Base-by-base conservation (phyloP, 1,140 invertebrate genomes). In the Eumeta japonica region DNA sequence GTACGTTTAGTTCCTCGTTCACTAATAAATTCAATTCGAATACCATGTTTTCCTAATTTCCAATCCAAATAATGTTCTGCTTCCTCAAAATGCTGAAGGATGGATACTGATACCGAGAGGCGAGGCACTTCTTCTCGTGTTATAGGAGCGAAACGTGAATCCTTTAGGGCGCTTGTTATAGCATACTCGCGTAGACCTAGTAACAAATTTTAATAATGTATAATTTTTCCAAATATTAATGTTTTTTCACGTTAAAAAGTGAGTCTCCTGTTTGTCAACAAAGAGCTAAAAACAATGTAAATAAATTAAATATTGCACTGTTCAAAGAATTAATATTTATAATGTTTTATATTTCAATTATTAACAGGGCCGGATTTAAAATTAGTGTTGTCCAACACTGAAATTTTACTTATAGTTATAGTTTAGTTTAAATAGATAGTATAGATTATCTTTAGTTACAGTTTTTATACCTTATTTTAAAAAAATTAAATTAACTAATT, bases 21-120 rank as follows among this genome's bases (percentile, higher is more conserved):
- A 73, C 92, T 96, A 39, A 88, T 74, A 60, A 98, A 99, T 78
- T 99, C 95, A 49, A 99, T 99, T 32, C 96, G 83, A 55, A 99
- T 98, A 16, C 97, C 97, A 76, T 99, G 97, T 24, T 90, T 82
- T 11, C 97, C 97, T 37, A 99, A 83, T 78, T 94, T 88, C 97
- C 97, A 99, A 75, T 99, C 97, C 45, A 95, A 77, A 75, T 94
- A 98, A 65, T 98, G 87, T 29, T 81, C 78, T 0, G 90, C 96
- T 62, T 97, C 93, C 76, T 99, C 97, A 75, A 99, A 99, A 56
- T 80, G 62, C 43, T 81, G 74, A 38, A 99, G 81, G 56, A 99
- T 92, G 12, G 94, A 98, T 11, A 99, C 95, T 17, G 92, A 93
- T 3, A 97, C 95, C 41, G 93, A 89, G 16, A 99, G 83, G 45